Conservation (phyloP, 1,140 invertebrate species). For the Dryas iulia region DNA sequence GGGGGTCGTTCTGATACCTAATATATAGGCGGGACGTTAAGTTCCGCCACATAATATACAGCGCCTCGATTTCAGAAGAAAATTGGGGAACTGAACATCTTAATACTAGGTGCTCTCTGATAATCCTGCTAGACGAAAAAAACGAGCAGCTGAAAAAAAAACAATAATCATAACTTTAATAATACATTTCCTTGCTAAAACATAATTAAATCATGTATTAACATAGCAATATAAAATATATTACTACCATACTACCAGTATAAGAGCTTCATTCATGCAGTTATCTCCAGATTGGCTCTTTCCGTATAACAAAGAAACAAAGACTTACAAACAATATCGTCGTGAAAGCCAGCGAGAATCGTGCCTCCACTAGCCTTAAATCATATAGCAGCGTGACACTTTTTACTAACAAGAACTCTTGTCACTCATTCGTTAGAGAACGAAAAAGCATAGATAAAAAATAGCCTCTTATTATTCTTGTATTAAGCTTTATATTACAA, state of each 20-base stretch:
- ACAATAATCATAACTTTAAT: no score
- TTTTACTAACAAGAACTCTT: slow-evolving; percentile 30
- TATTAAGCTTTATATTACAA: slow-evolving; percentile 23
- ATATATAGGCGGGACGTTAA: no score
- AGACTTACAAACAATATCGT: slow-evolving; percentile 24
- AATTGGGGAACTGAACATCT: no score
- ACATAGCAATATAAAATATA: not conserved
- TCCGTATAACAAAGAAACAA: slow-evolving; percentile 22
- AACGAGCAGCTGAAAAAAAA: no score
- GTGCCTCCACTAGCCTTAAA: slow-evolving; percentile 26
- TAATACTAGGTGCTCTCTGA: no score
- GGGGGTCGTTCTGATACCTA: no score
- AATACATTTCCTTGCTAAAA: no score
- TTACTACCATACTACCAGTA: not conserved
- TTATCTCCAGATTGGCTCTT: not conserved
- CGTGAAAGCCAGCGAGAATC: slow-evolving; percentile 6
- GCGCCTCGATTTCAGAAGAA: no score
- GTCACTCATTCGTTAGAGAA: slow-evolving; percentile 16
- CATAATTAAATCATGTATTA: no score
- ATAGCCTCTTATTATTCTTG: slow-evolving; percentile 22
- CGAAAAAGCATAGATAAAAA: slow-evolving; percentile 23
- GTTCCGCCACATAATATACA: no score
- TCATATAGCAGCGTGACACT: slow-evolving; percentile 28
- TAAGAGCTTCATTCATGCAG: not conserved
- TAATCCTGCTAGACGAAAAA: no score